Conservation (phyloP, 2,888 invertebrate species). For the Sphaeridia pumilis region DNA sequence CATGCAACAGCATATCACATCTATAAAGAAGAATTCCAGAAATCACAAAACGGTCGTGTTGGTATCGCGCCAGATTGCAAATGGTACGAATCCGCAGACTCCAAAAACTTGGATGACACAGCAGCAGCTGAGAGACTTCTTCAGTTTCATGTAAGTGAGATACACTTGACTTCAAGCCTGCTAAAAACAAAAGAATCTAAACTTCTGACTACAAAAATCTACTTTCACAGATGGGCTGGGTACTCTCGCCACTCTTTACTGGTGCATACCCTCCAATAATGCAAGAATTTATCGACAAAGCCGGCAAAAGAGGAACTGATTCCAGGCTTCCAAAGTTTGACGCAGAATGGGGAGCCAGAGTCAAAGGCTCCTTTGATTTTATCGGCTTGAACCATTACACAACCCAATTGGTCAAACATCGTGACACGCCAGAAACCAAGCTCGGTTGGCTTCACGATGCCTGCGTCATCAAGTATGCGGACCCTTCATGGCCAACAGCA, state of each 20-base stretch:
- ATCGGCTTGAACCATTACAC: conserved; percentile 33
- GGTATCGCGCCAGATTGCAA: conserved; percentile 27
- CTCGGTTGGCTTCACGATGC: conserved; percentile 18
- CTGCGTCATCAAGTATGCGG: conserved; percentile 12
- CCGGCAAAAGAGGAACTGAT: conserved; percentile 37
- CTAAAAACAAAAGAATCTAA: neutral
- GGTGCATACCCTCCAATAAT: conserved; percentile 39
- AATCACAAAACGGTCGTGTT: conserved; percentile 29
- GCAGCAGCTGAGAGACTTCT: conserved; percentile 26
- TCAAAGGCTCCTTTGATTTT: conserved; percentile 35
- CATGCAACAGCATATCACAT: conserved; percentile 53
- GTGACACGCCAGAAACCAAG: conserved; percentile 1
- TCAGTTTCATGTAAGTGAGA: conserved; percentile 20
- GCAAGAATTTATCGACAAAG: conserved; percentile 37
- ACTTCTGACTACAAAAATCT: too few relatives aligned
- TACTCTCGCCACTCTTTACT: conserved; percentile 36
- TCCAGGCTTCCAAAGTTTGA: conserved; percentile 32
- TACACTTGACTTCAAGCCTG: neutral
- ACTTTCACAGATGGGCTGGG: conserved; percentile 39
- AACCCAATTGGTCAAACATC: conserved; percentile 18
- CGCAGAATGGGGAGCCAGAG: conserved; percentile 19
- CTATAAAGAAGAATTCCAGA: conserved; percentile 48
- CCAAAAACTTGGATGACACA: conserved; percentile 13
- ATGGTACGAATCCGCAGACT: conserved; percentile 28
- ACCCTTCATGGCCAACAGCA: conserved; percentile 20